Conservation (phyloP, 2,113 vertebrate genomes). For the Oncorhynchus gorbuscha region DNA sequence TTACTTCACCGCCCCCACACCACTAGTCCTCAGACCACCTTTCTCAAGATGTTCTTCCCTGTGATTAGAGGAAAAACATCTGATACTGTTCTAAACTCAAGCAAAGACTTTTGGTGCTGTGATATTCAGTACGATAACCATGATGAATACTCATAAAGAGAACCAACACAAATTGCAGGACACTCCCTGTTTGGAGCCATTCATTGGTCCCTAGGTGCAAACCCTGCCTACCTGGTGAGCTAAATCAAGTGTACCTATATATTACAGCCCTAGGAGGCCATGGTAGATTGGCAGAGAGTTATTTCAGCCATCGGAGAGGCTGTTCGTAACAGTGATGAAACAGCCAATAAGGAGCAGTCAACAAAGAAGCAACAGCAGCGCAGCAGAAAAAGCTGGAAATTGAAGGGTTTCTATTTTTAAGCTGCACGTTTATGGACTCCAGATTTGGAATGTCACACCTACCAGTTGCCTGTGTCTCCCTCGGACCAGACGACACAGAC, state of each 20-base stretch:
- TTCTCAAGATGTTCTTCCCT: background rate
- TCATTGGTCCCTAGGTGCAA: too few species aligned
- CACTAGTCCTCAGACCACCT: background rate
- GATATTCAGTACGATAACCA: too few species aligned
- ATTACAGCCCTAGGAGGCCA: background rate
- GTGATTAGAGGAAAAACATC: too few species aligned
- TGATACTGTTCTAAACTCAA: too few species aligned
- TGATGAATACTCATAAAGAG: too few species aligned
- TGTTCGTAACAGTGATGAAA: background rate
- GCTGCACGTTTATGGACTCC: slow-evolving; percentile 60
- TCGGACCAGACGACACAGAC: slow-evolving; percentile 40
- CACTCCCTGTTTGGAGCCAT: too few species aligned
- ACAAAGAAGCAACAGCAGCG: background rate
- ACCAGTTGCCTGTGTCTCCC: slow-evolving; percentile 57
- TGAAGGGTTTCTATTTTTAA: slow-evolving; percentile 63
- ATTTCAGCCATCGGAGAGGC: too few species aligned
- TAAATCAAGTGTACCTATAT: background rate
- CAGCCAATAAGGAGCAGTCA: background rate
- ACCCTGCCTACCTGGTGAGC: background rate
- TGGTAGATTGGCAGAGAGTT: too few species aligned
- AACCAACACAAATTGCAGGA: background rate
- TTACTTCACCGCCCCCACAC: background rate
- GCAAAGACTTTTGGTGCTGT: too few species aligned
- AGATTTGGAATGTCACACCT: slow-evolving; percentile 70
- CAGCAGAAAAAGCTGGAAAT: slow-evolving; percentile 37